Evolutionary conservation across 2,888 invertebrate species (phyloP), one percentile per base, ranked within the genome.

Genomic region (Plusia festucae): DNA sequence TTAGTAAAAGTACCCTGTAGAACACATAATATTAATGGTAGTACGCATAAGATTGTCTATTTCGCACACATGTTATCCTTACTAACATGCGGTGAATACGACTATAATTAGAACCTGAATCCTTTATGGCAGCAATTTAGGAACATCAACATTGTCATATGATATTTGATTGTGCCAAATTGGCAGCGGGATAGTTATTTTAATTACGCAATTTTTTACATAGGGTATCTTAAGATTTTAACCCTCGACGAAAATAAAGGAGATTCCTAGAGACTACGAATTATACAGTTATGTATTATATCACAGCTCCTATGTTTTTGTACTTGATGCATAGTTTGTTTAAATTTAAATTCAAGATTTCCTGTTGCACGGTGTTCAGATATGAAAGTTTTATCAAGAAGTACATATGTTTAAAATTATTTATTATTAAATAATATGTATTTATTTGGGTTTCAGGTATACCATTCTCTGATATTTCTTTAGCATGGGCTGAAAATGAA

Each of bases 401-500:
- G n/a, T n/a, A n/a, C n/a, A n/a, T n/a, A n/a, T n/a, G n/a, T n/a
- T n/a, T n/a, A n/a, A n/a, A n/a, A n/a, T n/a, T n/a, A n/a, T n/a
- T n/a, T n/a, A n/a, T n/a, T n/a, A n/a, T n/a, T n/a, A n/a, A n/a
- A n/a, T 40, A n/a, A 15, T 15, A n/a, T 40, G n/a, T 40, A 6
- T 7, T 40, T 40, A 1, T n/a, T 4, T 40, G 9, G 5, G 3
- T 63, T 59, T n/a, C 64, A 83, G 82, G 82, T 8, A 67, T 60
- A 9, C 73, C 74, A 0, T 53, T 82, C 0, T 20, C 52, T 0
- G 34, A 65, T 7, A 49, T 82, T 6, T 44, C 71, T 1, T 13
- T 72, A 9, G 9, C 32, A 0, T 83, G 82, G 82, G 66, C 68
- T 0, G 13, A 55, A 1, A 65, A 68, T 11, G 76, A 83, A 22